These are phyloP conservation scores for Homarus gammarus DNA, from an alignment of 2,888 invertebrate species.

Conservation along the genomic window DNA sequence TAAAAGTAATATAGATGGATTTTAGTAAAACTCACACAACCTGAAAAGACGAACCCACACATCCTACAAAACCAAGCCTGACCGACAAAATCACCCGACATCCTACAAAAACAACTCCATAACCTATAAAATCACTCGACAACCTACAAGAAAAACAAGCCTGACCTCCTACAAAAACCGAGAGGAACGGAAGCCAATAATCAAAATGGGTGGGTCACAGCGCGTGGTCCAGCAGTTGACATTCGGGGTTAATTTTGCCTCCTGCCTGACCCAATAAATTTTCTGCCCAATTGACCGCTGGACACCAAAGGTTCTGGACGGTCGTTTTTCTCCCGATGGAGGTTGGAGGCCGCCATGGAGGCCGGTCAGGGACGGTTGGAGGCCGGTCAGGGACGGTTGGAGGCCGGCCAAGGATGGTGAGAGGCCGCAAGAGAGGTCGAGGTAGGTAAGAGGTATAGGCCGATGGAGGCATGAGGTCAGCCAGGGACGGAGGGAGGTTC, in stretches of 20 bases:
- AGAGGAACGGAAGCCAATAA: slow-evolving; percentile 42
- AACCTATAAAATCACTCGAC: background rate
- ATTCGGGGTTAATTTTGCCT: slow-evolving; percentile 63
- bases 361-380: background rate
- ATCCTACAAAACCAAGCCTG: background rate
- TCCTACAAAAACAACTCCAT: background rate
- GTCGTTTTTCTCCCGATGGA: slow-evolving; percentile 34
- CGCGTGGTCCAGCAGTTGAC: slow-evolving; percentile 48
- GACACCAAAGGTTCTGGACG: slow-evolving; percentile 48
- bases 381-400: background rate
- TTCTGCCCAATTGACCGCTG: slow-evolving; percentile 62
- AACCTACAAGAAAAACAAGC: background rate
- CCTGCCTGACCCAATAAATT: slow-evolving; percentile 60
- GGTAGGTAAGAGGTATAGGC: background rate
- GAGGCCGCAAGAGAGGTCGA: slow-evolving; percentile 5
- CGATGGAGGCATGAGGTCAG: background rate
- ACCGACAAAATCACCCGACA: background rate
- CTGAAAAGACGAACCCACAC: background rate
- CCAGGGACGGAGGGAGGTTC: background rate
- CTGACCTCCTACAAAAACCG: background rate
- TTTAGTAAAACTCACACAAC: background rate
- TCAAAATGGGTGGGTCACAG: slow-evolving; percentile 46
- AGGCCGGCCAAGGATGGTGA: background rate
- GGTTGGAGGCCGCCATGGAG: background rate
- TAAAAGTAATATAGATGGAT: background rate